Percentiles rank a stretch among this genome's conserved stretches.
These are phyloP conservation scores for Ellobius talpinus DNA, from an alignment of 2,113 vertebrate genomes.

Conservation along the genomic window DNA sequence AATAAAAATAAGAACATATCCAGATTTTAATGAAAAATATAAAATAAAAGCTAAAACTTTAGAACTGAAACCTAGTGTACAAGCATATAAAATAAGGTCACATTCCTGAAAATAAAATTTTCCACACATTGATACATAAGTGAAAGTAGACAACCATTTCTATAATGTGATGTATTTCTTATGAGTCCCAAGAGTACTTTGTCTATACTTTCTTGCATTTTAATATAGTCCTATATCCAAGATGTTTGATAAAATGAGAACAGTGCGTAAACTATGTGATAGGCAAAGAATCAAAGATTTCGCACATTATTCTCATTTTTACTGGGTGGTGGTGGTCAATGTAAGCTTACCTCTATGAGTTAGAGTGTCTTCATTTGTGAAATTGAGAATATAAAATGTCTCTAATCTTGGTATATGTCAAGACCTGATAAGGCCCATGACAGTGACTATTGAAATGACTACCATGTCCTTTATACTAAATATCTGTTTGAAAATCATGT, in stretches of 20 bases:
- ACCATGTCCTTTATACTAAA: background rate
- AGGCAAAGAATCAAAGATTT: background rate
- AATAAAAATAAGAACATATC: background rate
- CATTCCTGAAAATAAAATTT: conserved; percentile 40
- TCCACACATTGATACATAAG: background rate
- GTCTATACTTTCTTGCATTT: background rate
- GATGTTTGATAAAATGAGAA: background rate
- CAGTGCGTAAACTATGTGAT: background rate
- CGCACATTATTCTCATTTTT: background rate
- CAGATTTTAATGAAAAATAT: background rate
- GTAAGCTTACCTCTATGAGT: background rate
- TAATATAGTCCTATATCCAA: background rate
- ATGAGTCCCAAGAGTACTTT: background rate
- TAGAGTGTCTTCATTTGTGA: conserved; percentile 20
- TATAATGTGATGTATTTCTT: background rate
- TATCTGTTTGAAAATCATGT: background rate
- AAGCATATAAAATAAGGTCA: conserved; percentile 30
- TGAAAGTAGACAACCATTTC: background rate
- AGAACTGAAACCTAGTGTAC: background rate
- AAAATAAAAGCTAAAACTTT: background rate
- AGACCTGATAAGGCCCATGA: background rate
- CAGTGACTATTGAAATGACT: background rate
- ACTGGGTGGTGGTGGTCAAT: background rate
- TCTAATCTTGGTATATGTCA: background rate
- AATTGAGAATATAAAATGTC: background rate